phyloP scores from a whole-genome alignment of 1,140 invertebrate genomes.

The Venustaconcha ellipsiformis region DNA sequence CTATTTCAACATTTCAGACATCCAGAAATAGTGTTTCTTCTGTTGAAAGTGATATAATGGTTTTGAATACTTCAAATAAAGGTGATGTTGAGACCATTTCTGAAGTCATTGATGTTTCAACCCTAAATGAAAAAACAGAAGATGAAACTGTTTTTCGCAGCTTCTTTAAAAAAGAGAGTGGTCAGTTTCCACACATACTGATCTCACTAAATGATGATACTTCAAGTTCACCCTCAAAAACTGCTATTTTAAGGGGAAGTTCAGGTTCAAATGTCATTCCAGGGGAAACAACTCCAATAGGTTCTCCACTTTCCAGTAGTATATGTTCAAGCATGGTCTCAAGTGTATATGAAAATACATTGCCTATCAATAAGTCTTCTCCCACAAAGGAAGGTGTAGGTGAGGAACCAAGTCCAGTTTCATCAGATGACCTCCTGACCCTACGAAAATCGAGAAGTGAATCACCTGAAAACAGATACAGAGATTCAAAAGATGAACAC shows the following conservation, averaged over 20 bases:
- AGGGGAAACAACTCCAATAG: slow-evolving; percentile 39
- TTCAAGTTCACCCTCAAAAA: too few relatives aligned
- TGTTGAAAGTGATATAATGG: slow-evolving; percentile 62
- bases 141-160: too few relatives aligned
- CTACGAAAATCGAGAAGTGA: too few relatives aligned
- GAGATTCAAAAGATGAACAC: too few relatives aligned
- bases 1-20: not conserved
- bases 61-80: slow-evolving; percentile 55
- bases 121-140: too few relatives aligned
- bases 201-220: too few relatives aligned
- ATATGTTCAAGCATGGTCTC: slow-evolving; percentile 63
- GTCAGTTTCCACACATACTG: too few relatives aligned
- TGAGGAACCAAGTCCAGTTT: too few relatives aligned
- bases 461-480: too few relatives aligned
- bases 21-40: slow-evolving; percentile 28
- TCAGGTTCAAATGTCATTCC: not conserved
- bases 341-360: slow-evolving; percentile 60
- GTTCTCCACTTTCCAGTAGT: slow-evolving; percentile 54
- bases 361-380: slow-evolving; percentile 26
- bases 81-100: slow-evolving; percentile 53
- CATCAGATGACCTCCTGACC: too few relatives aligned
- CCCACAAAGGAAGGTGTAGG: not conserved
- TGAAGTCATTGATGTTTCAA: slow-evolving; percentile 21
- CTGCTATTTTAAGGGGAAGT: too few relatives aligned
- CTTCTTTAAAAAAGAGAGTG: too few relatives aligned